Evolutionary conservation across 2,797 vertebrate genomes (phyloP).

Genomic region (Enteromius mattozi): DNA sequence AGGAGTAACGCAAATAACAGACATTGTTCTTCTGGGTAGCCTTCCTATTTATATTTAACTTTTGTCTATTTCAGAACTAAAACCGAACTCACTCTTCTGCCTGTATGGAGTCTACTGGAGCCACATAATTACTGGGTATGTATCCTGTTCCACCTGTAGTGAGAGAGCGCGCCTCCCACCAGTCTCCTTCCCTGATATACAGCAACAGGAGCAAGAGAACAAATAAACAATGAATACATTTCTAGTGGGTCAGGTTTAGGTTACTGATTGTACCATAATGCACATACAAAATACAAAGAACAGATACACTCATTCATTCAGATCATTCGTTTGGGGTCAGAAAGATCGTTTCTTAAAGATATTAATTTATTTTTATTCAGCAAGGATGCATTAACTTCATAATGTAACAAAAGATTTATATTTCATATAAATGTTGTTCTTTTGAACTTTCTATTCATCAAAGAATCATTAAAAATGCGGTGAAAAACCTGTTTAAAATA

Average conservation of each 20-base stretch:
- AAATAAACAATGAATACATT: conserved; percentile 14
- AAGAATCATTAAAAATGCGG: neutral
- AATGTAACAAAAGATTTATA: neutral
- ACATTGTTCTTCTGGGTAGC: conserved; percentile 7
- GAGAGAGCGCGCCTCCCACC: conserved; percentile 98
- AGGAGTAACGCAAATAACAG: conserved; percentile 23
- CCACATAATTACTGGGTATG: conserved; percentile 99
- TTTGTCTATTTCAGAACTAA: conserved; percentile 37
- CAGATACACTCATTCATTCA: neutral
- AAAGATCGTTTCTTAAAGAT: neutral
- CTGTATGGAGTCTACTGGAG: conserved; percentile 98
- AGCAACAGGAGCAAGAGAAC: conserved; percentile 15
- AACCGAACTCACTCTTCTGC: conserved; percentile 93
- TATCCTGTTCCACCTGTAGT: conserved; percentile 97
- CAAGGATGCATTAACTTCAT: neutral
- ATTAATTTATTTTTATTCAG: neutral
- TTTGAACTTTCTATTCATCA: neutral
- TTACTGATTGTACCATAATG: neutral
- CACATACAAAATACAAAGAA: neutral
- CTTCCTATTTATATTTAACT: conserved; percentile 19
- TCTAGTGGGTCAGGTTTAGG: neutral
- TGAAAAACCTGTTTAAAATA: neutral
- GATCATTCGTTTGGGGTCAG: neutral
- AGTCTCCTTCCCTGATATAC: conserved; percentile 92
- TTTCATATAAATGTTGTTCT: neutral